Conservation (phyloP, 2,888 invertebrate genomes). For the Microctonus hyperodae region DNA sequence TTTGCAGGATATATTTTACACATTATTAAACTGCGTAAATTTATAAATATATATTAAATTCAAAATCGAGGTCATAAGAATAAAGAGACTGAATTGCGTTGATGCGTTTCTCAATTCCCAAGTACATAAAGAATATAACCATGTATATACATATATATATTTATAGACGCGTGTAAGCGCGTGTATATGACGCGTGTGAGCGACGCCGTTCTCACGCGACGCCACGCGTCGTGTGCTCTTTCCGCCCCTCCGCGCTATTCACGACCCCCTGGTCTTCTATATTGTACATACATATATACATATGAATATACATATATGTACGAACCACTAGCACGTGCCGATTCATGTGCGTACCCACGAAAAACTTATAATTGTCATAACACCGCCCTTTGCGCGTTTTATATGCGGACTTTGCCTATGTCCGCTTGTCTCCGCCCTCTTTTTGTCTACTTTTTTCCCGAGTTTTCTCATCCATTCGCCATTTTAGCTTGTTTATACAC, state of each 20-base stretch:
- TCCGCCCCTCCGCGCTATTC: conserved; percentile 34
- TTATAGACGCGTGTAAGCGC: conserved; percentile 32
- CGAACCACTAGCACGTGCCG: conserved; percentile 46
- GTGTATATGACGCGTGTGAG: conserved; percentile 57
- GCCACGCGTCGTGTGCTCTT: conserved; percentile 47
- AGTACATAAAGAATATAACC: background rate
- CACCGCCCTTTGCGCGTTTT: conserved; percentile 40
- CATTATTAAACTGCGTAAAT: background rate
- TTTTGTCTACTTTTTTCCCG: conserved; percentile 5
- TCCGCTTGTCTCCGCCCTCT: background rate
- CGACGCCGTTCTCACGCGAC: conserved; percentile 60
- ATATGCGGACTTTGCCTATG: background rate
- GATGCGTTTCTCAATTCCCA: conserved; percentile 12
- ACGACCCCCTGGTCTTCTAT: conserved; percentile 27
- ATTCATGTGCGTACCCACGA: conserved; percentile 48
- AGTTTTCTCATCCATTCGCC: background rate
- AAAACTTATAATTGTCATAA: conserved; percentile 62
- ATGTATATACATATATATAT: conserved; percentile 1
- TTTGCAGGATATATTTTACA: too few species aligned
- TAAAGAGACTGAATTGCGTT: background rate
- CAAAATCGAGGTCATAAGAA: conserved; percentile 5
- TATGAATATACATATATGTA: background rate
- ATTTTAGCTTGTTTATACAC: background rate
- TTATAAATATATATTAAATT: background rate
- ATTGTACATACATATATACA: background rate